Percentiles rank a stretch among this genome's conserved stretches.
These are phyloP conservation scores for Pissodes strobi DNA, from an alignment of 1,140 invertebrate genomes.

Conservation along the genomic window DNA sequence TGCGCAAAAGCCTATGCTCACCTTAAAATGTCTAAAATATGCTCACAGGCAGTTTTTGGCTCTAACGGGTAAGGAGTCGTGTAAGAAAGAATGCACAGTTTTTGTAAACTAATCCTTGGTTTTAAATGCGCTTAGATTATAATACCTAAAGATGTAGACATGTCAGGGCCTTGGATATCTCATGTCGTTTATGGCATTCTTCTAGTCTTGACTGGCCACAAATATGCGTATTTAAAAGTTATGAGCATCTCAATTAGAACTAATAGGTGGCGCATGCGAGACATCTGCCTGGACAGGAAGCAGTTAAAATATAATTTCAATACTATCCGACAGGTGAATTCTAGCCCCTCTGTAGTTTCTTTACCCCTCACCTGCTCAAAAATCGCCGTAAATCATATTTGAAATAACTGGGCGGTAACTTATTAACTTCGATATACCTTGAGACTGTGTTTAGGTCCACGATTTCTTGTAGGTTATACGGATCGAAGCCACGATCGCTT, in stretches of 20 bases:
- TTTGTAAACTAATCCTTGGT: no score
- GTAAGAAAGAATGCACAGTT: no score
- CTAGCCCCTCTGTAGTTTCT: constrained; percentile 32
- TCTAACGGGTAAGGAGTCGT: no score
- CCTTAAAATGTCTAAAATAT: no score
- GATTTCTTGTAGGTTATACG: constrained; percentile 32
- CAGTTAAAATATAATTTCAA: constrained; percentile 52
- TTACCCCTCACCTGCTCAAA: constrained; percentile 48
- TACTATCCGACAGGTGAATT: constrained; percentile 51
- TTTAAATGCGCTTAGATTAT: no score
- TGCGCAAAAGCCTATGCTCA: no score
- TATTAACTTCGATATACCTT: constrained; percentile 52
- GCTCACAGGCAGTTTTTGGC: no score
- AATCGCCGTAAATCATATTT: constrained; percentile 56
- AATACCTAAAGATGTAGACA: no score
- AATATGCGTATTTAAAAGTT: no score
- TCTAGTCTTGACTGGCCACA: no score
- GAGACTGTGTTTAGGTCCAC: constrained; percentile 32
- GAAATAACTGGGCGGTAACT: constrained; percentile 57
- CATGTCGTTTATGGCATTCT: no score
- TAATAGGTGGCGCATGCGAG: constrained; percentile 27
- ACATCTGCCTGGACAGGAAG: constrained; percentile 48
- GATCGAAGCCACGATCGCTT: constrained; percentile 40
- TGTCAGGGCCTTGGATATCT: no score
- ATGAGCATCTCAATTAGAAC: constrained; percentile 7